Percentiles rank a stretch among this genome's conserved stretches.
Evolutionary conservation across 2,888 invertebrate genomes (phyloP).

Genomic region (Tetanocera ferruginea): DNA sequence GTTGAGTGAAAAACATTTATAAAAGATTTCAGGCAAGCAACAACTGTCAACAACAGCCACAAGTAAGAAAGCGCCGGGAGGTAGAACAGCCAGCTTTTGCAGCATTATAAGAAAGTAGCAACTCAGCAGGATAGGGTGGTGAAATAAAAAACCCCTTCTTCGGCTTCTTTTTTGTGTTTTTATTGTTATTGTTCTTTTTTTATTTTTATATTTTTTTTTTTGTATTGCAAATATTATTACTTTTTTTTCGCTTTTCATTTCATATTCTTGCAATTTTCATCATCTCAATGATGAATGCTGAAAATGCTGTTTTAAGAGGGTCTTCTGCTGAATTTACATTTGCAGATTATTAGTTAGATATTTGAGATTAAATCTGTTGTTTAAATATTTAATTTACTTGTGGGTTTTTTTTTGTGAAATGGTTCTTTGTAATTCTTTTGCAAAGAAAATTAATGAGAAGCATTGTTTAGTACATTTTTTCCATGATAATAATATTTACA

Average conservation of each 20-base stretch:
- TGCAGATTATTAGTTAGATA: background rate
- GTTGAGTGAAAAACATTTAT: no score
- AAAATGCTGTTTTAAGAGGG: background rate
- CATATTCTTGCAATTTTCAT: constrained; percentile 14
- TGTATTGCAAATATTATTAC: background rate
- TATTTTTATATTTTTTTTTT: no score
- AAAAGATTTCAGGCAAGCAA: constrained; percentile 19
- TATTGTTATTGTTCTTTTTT: background rate
- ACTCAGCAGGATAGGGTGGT: background rate
- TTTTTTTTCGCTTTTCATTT: background rate
- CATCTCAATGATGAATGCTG: background rate
- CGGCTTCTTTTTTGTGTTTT: background rate
- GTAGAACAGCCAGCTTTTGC: background rate
- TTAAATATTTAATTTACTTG: background rate
- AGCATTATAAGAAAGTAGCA: no score
- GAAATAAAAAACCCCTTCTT: background rate
- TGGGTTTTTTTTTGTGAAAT: background rate
- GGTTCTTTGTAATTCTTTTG: no score
- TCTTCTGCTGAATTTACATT: constrained; percentile 12
- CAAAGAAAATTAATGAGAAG: no score
- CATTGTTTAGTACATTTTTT: no score
- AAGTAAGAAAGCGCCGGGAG: background rate
- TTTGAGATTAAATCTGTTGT: background rate
- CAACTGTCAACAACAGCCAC: constrained; percentile 28
- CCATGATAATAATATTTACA: no score